phyloP scores from a whole-genome alignment of 2,797 vertebrate species.

The Eulemur mongoz region DNA sequence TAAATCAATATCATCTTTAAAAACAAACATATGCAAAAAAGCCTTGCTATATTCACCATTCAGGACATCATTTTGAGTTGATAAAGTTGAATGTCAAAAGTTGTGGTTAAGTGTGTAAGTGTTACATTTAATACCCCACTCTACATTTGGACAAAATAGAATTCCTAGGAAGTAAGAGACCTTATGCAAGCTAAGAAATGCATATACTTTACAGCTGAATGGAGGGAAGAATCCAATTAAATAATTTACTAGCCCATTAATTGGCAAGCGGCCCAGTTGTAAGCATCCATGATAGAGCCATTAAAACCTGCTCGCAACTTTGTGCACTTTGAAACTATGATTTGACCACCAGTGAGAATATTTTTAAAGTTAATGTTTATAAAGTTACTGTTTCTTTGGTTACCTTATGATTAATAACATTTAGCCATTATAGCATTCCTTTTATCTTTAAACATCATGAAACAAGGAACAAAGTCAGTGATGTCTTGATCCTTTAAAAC shows the following conservation, averaged over 20 bases:
- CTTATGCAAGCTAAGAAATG: neutral
- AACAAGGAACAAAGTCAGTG: neutral
- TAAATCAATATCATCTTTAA: neutral
- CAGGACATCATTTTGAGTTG: neutral
- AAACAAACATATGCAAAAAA: neutral
- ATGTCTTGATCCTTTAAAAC: neutral
- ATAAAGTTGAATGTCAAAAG: neutral
- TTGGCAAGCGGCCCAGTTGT: neutral
- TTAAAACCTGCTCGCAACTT: neutral
- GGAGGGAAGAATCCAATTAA: neutral
- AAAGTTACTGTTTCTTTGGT: neutral
- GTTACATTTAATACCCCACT: neutral
- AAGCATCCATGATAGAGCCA: neutral
- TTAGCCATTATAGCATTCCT: neutral
- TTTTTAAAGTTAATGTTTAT: neutral
- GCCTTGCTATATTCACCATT: neutral
- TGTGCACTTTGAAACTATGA: neutral
- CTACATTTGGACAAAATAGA: neutral
- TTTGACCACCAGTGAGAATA: neutral
- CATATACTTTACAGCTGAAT: neutral
- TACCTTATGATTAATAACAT: neutral
- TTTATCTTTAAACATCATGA: conserved; percentile 38
- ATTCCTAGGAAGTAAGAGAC: neutral
- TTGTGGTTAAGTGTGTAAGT: neutral
- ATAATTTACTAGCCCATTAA: neutral